A percentile compares a stretch with the other conserved stretches of the same genome.
Evolutionary conservation across 2,797 vertebrate species (phyloP).

Genomic region (Helostoma temminkii): DNA sequence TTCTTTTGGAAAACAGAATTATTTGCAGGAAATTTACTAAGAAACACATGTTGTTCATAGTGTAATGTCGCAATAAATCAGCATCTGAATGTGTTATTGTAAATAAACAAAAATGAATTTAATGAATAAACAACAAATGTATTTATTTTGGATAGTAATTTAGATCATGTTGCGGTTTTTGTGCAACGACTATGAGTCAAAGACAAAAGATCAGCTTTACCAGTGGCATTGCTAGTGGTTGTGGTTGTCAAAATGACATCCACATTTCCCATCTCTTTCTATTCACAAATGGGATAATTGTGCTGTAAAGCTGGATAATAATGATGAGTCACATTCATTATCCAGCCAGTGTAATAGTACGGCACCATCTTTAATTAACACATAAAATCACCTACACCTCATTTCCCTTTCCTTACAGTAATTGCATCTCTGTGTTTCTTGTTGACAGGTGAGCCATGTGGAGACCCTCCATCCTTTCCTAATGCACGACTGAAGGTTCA

Average conservation of each 20-base stretch:
- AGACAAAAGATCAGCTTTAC: conserved; percentile 10
- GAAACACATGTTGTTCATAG: neutral
- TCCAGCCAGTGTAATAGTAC: neutral
- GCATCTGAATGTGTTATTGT: conserved; percentile 1
- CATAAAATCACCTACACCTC: neutral
- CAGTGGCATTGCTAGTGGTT: conserved; percentile 19
- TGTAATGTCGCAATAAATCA: neutral
- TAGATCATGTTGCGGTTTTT: conserved; percentile 1
- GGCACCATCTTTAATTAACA: conserved; percentile 2
- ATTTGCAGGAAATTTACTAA: neutral
- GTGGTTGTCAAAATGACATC: conserved; percentile 36
- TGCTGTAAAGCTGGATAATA: conserved; percentile 32
- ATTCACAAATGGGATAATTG: conserved; percentile 24
- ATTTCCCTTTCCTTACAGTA: neutral
- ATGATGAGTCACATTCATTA: conserved; percentile 32
- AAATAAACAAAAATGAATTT: too few relatives aligned
- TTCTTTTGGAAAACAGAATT: too few relatives aligned
- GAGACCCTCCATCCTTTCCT: conserved; percentile 92
- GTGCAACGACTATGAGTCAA: conserved; percentile 16
- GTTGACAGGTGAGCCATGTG: conserved; percentile 88
- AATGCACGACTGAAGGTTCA: conserved; percentile 89
- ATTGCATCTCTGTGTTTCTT: conserved; percentile 22
- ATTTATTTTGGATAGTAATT: neutral
- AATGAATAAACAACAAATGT: too few relatives aligned
- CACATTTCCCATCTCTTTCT: conserved; percentile 36